Base-by-base conservation (phyloP, 1,140 invertebrate genomes). In the Phthorimaea operculella region DNA sequence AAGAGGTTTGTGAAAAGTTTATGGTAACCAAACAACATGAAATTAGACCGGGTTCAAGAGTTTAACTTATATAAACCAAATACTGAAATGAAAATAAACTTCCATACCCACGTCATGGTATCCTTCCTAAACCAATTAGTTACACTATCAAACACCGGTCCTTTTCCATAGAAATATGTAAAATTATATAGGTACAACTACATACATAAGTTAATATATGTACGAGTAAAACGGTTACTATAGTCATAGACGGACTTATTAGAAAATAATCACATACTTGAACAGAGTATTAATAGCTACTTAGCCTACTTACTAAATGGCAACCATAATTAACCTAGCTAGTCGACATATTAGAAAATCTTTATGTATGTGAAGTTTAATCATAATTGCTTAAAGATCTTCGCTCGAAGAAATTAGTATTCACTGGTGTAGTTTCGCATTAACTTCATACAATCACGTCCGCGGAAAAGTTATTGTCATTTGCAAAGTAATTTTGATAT, bases 101-200 rank as follows among this genome's bases (percentile, higher is more conserved):
- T 28, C 21, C 21, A 28, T 28, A 28, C 2, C 21, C 6, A 28
- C 21, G 6, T 28, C n/a, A n/a, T n/a, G n/a, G n/a, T 14, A 36
- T 48, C 28, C 50, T 54, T 28, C 1, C 51, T 55, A 33, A 44
- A 36, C 16, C 34, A 56, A 52, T 1, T 47, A 42, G 75, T 79
- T 79, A 79, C 51, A 75, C 76, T 76, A 63, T 79, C 70, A 79
- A 79, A 76, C 76, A 50, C 69, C 55, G 62, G 72, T 63, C 72
- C 11, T 47, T 39, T 39, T 39, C 36, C n/a, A 39, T 12, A 39
- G 36, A 12, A 39, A 12, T 39, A 28, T 28, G 21, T 6, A 28
- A 16, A 51, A 5, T 33, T 21, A 51, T 50, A 28, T 36, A 11
- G 16, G 42, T 51, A 28, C 48, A 49, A 58, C 54, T 56, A 51